Percentiles rank a stretch among this genome's conserved stretches.
Conservation (phyloP, 2,888 invertebrate species). For the Megaustenia siamemsis region DNA sequence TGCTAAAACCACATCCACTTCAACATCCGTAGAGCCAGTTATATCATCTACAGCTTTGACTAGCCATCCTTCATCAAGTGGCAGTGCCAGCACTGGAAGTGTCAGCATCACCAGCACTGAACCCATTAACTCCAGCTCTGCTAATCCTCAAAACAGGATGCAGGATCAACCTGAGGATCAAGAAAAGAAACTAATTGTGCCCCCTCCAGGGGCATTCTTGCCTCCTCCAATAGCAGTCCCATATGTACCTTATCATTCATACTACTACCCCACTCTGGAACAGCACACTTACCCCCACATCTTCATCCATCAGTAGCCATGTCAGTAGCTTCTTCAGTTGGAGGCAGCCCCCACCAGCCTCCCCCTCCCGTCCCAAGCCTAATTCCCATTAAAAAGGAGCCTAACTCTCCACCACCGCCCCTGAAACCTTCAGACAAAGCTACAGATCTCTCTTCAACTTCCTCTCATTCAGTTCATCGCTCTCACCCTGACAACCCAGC, state of each 20-base stretch:
- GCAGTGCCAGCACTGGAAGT: not conserved
- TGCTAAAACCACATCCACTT: conserved; percentile 32
- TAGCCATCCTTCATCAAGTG: conserved; percentile 4
- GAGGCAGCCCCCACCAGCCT: conserved; percentile 40
- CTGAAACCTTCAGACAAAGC: conserved; percentile 49
- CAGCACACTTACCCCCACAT: conserved; percentile 55
- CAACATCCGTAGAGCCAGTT: conserved; percentile 35
- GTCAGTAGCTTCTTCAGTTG: conserved; percentile 51
- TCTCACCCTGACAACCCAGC: conserved; percentile 50
- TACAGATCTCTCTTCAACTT: conserved; percentile 37
- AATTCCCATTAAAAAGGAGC: conserved; percentile 64
- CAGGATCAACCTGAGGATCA: conserved; percentile 51
- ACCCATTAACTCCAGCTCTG: not conserved
- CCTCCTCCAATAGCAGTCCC: conserved; percentile 55
- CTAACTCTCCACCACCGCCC: conserved; percentile 51
- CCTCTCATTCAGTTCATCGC: conserved; percentile 47
- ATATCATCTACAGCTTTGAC: conserved; percentile 20
- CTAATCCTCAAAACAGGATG: conserved; percentile 32
- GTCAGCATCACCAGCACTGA: conserved; percentile 19
- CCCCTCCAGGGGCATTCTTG: conserved; percentile 51
- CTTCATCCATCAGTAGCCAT: conserved; percentile 54
- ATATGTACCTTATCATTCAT: conserved; percentile 47
- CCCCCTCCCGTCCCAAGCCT: conserved; percentile 59
- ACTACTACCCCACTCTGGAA: conserved; percentile 52
- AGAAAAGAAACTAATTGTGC: conserved; percentile 55